Evolutionary conservation across 1,140 invertebrate genomes (phyloP).

Genomic region (Littorina saxatilis): DNA sequence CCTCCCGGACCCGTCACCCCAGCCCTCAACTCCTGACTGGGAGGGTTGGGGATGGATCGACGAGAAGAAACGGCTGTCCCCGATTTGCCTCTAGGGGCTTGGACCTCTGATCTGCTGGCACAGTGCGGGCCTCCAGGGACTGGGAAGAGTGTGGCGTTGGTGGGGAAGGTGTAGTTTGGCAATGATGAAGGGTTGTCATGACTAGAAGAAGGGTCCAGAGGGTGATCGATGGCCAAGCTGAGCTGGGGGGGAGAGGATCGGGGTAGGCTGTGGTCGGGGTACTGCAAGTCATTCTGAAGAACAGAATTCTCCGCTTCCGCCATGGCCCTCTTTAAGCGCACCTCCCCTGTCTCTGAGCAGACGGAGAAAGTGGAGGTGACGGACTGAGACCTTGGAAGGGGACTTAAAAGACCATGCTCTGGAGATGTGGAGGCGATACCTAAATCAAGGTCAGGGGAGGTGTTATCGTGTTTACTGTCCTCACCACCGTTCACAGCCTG

Average conservation of each 20-base stretch:
- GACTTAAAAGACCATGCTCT: slow-evolving; percentile 32
- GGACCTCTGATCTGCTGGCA: not conserved
- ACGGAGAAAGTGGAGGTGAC: slow-evolving; percentile 56
- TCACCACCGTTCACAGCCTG: not conserved
- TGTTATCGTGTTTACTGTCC: not conserved
- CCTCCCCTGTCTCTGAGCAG: slow-evolving; percentile 67
- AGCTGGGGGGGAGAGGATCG: slow-evolving; percentile 12
- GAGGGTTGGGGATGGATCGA: slow-evolving; percentile 7
- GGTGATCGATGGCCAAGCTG: no score
- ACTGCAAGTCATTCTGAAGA: slow-evolving; percentile 51
- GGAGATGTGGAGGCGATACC: slow-evolving; percentile 1
- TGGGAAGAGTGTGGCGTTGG: not conserved
- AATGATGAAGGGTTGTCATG: not conserved
- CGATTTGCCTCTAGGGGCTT: not conserved
- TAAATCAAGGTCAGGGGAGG: not conserved
- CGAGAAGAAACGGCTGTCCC: not conserved
- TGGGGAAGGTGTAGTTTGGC: slow-evolving; percentile 20
- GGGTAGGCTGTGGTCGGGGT: slow-evolving; percentile 42
- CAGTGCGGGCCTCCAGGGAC: not conserved
- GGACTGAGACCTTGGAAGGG: slow-evolving; percentile 47
- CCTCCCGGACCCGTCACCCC: not conserved
- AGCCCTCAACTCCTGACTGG: slow-evolving; percentile 28
- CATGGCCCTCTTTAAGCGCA: slow-evolving; percentile 39
- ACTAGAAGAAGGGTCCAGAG: no score
- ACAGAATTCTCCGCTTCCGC: slow-evolving; percentile 31